Evolutionary conservation across 2,888 invertebrate genomes (phyloP).

Genomic region (Branchinecta sandiegonensis): DNA sequence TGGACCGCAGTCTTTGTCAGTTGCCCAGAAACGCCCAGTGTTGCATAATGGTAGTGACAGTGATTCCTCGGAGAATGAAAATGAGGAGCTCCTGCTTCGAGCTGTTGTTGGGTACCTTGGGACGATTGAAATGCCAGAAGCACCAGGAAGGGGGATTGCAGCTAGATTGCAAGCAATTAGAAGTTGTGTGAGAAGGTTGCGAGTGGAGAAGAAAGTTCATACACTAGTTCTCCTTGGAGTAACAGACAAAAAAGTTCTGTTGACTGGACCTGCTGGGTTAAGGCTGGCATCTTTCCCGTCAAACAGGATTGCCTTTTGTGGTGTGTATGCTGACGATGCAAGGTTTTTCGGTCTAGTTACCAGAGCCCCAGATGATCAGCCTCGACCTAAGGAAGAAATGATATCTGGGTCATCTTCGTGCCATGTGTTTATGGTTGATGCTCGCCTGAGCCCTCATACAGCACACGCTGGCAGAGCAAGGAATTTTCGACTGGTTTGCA

Average conservation of each 20-base stretch:
- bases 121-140: slow-evolving; percentile 78
- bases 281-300: slow-evolving; percentile 74
- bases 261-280: slow-evolving; percentile 61
- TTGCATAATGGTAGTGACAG: slow-evolving; percentile 5
- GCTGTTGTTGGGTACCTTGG: slow-evolving; percentile 87
- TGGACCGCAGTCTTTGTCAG: not conserved
- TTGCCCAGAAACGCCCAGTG: slow-evolving; percentile 1
- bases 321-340: slow-evolving; percentile 75
- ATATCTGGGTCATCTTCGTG: slow-evolving; percentile 60
- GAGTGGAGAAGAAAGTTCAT: slow-evolving; percentile 65
- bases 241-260: slow-evolving; percentile 54
- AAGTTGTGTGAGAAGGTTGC: slow-evolving; percentile 70
- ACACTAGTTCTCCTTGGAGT: slow-evolving; percentile 25
- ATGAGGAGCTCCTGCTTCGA: slow-evolving; percentile 35
- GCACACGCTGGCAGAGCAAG: slow-evolving; percentile 63
- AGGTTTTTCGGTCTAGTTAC: slow-evolving; percentile 87
- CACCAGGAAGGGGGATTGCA: slow-evolving; percentile 25
- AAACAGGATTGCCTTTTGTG: slow-evolving; percentile 70
- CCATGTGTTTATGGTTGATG: slow-evolving; percentile 86
- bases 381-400: slow-evolving; percentile 1
- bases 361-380: slow-evolving; percentile 29
- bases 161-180: slow-evolving; percentile 41
- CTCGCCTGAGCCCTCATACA: slow-evolving; percentile 64
- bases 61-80: slow-evolving; percentile 3
- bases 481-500: slow-evolving; percentile 71